Evolutionary conservation across 2,888 invertebrate species (phyloP).

Genomic region (Eubasilissa splendida): DNA sequence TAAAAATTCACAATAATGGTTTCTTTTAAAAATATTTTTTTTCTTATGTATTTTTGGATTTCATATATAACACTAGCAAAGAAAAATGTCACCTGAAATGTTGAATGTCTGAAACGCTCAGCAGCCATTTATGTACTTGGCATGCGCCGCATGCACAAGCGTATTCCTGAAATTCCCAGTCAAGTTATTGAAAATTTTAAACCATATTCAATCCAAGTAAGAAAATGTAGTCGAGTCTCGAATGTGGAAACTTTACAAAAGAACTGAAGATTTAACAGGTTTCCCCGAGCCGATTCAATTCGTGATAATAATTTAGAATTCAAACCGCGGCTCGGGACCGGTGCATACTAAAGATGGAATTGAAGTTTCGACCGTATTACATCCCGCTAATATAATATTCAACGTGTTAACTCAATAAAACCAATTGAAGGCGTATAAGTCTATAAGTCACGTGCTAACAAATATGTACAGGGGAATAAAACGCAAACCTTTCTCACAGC

Average conservation of each 20-base stretch:
- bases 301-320: slow-evolving; percentile 50
- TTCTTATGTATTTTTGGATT: too few species aligned
- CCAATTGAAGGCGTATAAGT: slow-evolving; percentile 43
- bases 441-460: slow-evolving; percentile 48
- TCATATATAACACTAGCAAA: too few species aligned
- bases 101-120: too few species aligned
- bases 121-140: too few species aligned
- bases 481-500: not conserved
- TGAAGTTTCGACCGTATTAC: slow-evolving; percentile 42
- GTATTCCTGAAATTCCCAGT: too few species aligned
- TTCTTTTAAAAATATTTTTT: too few species aligned
- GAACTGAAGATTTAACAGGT: slow-evolving; percentile 16
- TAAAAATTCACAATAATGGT: too few species aligned
- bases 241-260: slow-evolving; percentile 8
- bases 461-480: not conserved
- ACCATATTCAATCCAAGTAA: slow-evolving; percentile 13
- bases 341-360: slow-evolving; percentile 50
- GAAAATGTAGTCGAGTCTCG: not conserved
- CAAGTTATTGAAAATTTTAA: slow-evolving; percentile 6
- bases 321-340: slow-evolving; percentile 39
- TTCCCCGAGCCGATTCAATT: slow-evolving; percentile 20
- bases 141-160: too few species aligned
- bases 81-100: too few species aligned
- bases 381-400: slow-evolving; percentile 49
- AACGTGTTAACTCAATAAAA: slow-evolving; percentile 54